phyloP scores from a whole-genome alignment of 2,797 vertebrate species.

The Eulemur albifrons region DNA sequence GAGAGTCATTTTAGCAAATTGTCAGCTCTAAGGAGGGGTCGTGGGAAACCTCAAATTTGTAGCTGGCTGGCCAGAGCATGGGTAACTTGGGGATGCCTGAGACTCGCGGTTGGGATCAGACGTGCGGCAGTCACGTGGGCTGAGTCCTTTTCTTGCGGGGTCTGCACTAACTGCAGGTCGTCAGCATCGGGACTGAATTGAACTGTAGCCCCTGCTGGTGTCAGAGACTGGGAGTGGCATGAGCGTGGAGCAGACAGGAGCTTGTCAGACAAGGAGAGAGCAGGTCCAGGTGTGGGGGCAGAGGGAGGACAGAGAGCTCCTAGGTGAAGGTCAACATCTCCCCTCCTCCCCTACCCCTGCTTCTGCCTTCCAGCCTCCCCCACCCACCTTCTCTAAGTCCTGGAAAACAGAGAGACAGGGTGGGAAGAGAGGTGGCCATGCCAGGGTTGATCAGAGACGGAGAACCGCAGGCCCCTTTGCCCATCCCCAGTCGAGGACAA shows the following conservation, averaged over 20 bases:
- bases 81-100: not conserved
- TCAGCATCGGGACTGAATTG: not conserved
- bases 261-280: not conserved
- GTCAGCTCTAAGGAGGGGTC: not conserved
- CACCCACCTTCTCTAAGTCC: not conserved
- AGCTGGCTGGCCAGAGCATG: not conserved
- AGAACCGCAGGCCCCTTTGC: not conserved
- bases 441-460: not conserved
- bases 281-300: not conserved
- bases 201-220: not conserved
- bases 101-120: fast-evolving
- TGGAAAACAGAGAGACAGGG: not conserved
- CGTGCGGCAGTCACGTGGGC: not conserved
- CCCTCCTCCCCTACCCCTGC: not conserved
- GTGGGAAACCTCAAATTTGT: not conserved
- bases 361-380: not conserved
- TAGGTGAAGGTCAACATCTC: not conserved
- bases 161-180: not conserved
- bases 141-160: not conserved
- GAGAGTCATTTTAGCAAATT: not conserved
- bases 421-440: fast-evolving
- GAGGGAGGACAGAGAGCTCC: not conserved
- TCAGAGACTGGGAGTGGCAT: not conserved
- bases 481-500: not conserved
- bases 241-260: not conserved